phyloP scores from a whole-genome alignment of 2,113 vertebrate genomes.

The Myotis lucifugus region DNA sequence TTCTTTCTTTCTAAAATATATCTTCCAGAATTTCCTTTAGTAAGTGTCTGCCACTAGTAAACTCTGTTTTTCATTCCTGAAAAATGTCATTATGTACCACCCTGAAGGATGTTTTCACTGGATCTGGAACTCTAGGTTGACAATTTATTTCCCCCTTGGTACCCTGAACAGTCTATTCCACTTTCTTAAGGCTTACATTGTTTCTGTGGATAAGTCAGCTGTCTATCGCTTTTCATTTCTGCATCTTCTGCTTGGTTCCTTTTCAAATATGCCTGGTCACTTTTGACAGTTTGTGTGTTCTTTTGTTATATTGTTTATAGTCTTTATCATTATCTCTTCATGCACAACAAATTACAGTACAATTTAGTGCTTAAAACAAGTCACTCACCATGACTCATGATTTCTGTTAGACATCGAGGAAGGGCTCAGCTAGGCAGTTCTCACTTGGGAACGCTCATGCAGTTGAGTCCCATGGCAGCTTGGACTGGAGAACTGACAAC shows the following conservation, averaged over 20 bases:
- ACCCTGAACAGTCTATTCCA: neutral
- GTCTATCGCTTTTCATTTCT: neutral
- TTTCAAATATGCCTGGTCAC: neutral
- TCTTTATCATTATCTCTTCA: neutral
- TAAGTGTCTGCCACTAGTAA: neutral
- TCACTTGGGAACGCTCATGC: neutral
- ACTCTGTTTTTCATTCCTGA: neutral
- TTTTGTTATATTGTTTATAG: neutral
- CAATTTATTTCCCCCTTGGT: neutral
- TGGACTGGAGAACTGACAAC: neutral
- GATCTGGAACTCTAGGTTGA: neutral
- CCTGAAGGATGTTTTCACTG: neutral
- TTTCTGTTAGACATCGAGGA: neutral
- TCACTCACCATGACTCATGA: neutral
- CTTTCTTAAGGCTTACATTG: neutral
- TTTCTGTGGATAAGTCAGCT: neutral
- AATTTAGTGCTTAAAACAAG: neutral
- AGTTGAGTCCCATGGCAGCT: no score
- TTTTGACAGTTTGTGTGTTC: conserved; percentile 6
- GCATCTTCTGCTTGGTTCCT: neutral
- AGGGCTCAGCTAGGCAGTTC: neutral
- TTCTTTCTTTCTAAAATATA: neutral
- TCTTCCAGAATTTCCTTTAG: neutral
- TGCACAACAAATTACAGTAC: neutral
- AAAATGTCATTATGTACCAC: neutral